A percentile compares a stretch with the other conserved stretches of the same genome.
These are phyloP conservation scores for Chlorocebus sabaeus DNA, from an alignment of 2,113 vertebrate species.

Conservation along the genomic window DNA sequence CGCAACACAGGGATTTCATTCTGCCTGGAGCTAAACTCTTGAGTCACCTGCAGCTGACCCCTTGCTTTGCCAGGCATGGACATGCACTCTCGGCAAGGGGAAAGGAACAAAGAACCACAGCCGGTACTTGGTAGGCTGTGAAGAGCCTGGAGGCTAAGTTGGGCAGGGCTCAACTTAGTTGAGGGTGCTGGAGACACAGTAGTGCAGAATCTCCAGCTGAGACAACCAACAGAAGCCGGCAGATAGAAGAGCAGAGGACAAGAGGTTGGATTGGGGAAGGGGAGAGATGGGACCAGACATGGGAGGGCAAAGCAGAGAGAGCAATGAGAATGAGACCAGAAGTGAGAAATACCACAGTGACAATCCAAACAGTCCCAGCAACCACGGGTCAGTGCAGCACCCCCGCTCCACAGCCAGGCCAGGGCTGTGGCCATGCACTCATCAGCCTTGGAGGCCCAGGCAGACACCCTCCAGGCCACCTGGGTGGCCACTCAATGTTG, in stretches of 20 bases:
- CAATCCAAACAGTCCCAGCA: conserved; percentile 70
- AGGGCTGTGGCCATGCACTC: background rate
- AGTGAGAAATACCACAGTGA: conserved; percentile 67
- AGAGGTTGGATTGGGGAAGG: conserved; percentile 8
- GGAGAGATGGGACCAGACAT: conserved; percentile 78
- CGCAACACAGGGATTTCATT: background rate
- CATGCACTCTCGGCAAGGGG: background rate
- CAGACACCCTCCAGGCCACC: background rate
- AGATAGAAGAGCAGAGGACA: background rate
- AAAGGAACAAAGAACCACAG: conserved; percentile 85
- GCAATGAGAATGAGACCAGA: conserved; percentile 77
- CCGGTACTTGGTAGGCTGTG: conserved; percentile 98
- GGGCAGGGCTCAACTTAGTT: conserved; percentile 86
- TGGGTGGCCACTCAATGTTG: background rate
- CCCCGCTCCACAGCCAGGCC: background rate
- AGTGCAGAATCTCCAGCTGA: conserved; percentile 99
- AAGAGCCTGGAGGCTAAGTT: conserved; percentile 94
- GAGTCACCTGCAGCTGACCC: background rate
- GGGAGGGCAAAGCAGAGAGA: conserved; percentile 39
- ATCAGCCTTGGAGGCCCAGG: background rate
- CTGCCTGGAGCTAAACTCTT: background rate
- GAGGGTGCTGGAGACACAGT: conserved; percentile 96
- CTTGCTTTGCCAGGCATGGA: background rate
- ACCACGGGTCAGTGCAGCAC: background rate
- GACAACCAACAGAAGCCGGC: conserved; percentile 80